These are phyloP conservation scores for Phymanthus crucifer DNA, from an alignment of 92 coral and sea anemone species.

Conservation along the genomic window DNA sequence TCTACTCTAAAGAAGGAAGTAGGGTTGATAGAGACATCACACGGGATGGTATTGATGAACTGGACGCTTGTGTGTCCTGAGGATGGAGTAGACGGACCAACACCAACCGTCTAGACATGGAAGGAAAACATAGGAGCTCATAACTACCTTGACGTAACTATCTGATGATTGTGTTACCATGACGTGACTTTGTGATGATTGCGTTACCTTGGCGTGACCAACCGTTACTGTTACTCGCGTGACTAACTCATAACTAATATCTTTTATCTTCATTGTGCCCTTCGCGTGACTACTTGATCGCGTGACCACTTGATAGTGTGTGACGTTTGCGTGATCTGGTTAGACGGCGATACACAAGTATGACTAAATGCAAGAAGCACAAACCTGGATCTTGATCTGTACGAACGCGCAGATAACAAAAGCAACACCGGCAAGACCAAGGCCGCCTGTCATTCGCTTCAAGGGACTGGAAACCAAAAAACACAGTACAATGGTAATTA, in stretches of 20 bases:
- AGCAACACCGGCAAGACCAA: conserved; percentile 67
- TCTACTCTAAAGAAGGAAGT: conserved; percentile 72
- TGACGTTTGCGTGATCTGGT: not conserved
- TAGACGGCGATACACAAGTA: not conserved
- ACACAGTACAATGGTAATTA: not conserved
- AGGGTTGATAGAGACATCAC: conserved; percentile 71
- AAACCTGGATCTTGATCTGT: conserved; percentile 83
- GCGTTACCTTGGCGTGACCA: not conserved
- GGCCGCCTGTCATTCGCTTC: conserved; percentile 83
- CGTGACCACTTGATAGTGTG: not conserved
- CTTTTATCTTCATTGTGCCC: too few species aligned
- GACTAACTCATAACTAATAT: too few species aligned
- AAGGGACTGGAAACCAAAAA: conserved; percentile 53
- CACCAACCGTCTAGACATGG: conserved; percentile 65
- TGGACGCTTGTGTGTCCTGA: conserved; percentile 55
- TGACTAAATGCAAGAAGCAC: not conserved
- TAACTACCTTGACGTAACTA: not conserved
- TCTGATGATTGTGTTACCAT: not conserved
- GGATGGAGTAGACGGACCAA: conserved; percentile 63
- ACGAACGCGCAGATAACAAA: conserved; percentile 81
- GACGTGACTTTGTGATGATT: not conserved
- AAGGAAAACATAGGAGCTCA: not conserved
- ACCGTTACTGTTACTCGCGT: too few species aligned
- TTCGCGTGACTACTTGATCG: not conserved
- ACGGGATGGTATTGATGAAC: conserved; percentile 78